These are phyloP conservation scores for Tachina lurida DNA, from an alignment of 2,888 invertebrate species.

Conservation along the genomic window DNA sequence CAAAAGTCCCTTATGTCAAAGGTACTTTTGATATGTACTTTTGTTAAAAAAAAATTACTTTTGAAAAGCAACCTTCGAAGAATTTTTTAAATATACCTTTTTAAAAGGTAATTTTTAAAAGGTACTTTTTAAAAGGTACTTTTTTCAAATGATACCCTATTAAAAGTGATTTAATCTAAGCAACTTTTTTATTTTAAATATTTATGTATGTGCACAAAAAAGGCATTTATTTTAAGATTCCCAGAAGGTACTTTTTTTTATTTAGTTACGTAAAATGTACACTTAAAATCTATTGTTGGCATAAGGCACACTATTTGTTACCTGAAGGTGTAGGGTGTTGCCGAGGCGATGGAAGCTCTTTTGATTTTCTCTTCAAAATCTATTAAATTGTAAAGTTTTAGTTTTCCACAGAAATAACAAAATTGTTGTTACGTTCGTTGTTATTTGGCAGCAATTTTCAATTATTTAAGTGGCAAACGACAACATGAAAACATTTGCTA, in stretches of 20 bases:
- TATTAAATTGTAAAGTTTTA: conserved; percentile 10
- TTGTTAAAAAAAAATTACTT: too few species aligned
- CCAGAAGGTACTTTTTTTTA: too few species aligned
- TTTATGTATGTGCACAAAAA: too few species aligned
- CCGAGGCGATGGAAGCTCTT: not conserved
- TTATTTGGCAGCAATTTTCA: conserved; percentile 61
- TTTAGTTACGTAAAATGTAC: too few species aligned
- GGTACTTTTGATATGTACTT: too few species aligned
- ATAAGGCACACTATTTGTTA: too few species aligned
- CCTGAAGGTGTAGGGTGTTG: too few species aligned
- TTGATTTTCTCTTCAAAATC: conserved; percentile 1
- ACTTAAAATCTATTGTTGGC: too few species aligned
- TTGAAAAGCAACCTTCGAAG: not conserved
- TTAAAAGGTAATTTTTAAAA: not conserved
- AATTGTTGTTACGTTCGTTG: conserved; percentile 21
- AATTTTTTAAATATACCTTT: not conserved
- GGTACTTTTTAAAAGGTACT: not conserved
- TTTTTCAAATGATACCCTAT: not conserved
- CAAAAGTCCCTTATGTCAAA: too few species aligned
- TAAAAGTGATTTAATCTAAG: not conserved
- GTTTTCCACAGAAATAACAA: conserved; percentile 10
- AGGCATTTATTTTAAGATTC: too few species aligned
- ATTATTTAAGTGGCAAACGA: conserved; percentile 69
- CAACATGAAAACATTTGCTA: conserved; percentile 62
- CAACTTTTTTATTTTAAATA: not conserved